phyloP scores from a whole-genome alignment of 2,888 invertebrate species.

The Girardia tigrina region DNA sequence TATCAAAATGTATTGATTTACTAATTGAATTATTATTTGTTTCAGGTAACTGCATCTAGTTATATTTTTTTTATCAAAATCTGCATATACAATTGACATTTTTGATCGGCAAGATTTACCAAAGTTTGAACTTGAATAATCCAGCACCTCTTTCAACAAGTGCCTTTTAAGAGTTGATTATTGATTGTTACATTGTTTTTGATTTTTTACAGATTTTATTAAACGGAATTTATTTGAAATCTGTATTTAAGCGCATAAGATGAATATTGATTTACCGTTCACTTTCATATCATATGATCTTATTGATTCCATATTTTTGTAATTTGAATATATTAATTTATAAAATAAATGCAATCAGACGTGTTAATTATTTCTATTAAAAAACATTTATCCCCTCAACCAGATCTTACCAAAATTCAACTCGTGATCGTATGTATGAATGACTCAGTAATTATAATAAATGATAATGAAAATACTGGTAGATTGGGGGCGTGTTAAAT shows the following conservation, averaged over 20 bases:
- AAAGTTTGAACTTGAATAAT: neutral
- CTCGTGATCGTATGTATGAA: too few species aligned
- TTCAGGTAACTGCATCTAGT: neutral
- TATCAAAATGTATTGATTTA: neutral
- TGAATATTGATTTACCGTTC: constrained; percentile 7
- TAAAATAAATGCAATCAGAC: too few species aligned
- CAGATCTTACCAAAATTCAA: too few species aligned
- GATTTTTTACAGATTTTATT: constrained; percentile 21
- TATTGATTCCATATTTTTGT: constrained; percentile 16
- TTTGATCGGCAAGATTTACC: neutral
- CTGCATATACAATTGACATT: neutral
- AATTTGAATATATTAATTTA: too few species aligned
- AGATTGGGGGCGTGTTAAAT: too few species aligned
- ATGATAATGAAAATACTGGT: too few species aligned
- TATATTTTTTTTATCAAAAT: neutral
- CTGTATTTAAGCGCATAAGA: constrained; percentile 12
- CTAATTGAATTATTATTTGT: neutral
- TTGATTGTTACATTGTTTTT: constrained; percentile 11
- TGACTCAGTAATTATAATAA: too few species aligned
- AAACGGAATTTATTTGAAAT: neutral
- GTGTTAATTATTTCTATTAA: too few species aligned
- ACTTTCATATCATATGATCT: constrained; percentile 19
- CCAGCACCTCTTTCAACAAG: neutral
- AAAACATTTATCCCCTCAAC: too few species aligned
- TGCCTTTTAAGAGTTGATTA: constrained; percentile 19